Conservation (phyloP, 2,113 vertebrate species). For the Microcebus tavaratra region DNA sequence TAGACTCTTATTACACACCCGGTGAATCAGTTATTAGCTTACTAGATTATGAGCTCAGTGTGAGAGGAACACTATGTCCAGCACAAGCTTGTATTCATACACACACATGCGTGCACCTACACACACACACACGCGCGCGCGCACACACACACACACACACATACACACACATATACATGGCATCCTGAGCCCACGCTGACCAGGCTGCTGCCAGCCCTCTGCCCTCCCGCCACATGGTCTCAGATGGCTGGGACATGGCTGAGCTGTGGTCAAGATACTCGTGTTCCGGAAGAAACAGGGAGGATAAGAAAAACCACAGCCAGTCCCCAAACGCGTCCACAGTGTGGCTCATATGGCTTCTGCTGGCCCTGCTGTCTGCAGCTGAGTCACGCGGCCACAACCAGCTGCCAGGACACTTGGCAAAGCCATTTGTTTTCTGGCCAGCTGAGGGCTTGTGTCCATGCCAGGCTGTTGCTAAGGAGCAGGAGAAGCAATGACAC, state of each 20-base stretch:
- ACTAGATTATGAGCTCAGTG: background rate
- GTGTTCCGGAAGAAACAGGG: background rate
- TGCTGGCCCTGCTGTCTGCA: background rate
- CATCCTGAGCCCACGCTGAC: background rate
- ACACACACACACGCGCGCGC: background rate
- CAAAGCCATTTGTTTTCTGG: background rate
- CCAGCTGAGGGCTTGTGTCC: background rate
- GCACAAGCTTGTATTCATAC: too few relatives aligned
- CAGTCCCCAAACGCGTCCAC: background rate
- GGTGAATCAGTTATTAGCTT: background rate
- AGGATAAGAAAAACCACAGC: background rate
- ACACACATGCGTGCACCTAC: too few relatives aligned
- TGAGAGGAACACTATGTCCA: background rate
- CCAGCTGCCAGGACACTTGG: background rate
- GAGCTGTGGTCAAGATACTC: background rate
- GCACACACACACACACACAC: rapidly evolving
- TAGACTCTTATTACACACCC: background rate
- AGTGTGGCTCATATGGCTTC: background rate
- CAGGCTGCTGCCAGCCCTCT: background rate
- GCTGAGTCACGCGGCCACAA: background rate
- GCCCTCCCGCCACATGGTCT: rapidly evolving
- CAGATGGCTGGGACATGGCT: background rate
- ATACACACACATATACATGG: too few relatives aligned
- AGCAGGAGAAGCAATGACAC: background rate
- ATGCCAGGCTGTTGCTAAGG: background rate